These are phyloP conservation scores for Dipodomys ordii DNA, from an alignment of 2,113 vertebrate species.

Conservation along the genomic window DNA sequence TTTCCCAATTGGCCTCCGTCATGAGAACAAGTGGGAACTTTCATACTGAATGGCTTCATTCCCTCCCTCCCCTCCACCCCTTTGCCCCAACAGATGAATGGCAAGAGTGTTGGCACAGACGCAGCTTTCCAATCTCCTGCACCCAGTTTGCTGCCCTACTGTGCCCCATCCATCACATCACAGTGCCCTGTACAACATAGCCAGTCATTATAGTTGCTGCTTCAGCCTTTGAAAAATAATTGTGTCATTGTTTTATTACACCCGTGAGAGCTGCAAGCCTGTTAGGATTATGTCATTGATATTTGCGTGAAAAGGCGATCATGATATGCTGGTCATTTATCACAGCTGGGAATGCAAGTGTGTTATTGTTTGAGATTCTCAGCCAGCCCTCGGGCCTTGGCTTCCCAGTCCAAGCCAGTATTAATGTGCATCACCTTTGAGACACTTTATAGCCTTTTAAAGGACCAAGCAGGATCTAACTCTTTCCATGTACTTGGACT, in stretches of 20 bases:
- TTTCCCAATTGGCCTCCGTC: slow-evolving; percentile 71
- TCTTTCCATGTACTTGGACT: slow-evolving; percentile 15
- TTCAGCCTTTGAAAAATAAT: slow-evolving; percentile 75
- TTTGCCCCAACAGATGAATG: slow-evolving; percentile 59
- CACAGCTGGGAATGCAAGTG: slow-evolving; percentile 75
- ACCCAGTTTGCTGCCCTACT: slow-evolving; percentile 75
- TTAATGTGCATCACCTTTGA: slow-evolving; percentile 46
- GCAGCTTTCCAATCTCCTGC: slow-evolving; percentile 60
- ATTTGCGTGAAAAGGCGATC: slow-evolving; percentile 79
- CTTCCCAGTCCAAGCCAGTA: slow-evolving; percentile 31
- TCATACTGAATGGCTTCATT: slow-evolving; percentile 74
- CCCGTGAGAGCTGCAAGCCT: slow-evolving; percentile 76
- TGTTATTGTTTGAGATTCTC: slow-evolving; percentile 30
- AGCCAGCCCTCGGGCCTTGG: not conserved
- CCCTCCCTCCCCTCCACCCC: not conserved
- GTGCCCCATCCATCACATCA: slow-evolving; percentile 60
- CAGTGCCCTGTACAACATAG: slow-evolving; percentile 35
- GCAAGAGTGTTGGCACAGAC: slow-evolving; percentile 65
- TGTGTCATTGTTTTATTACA: slow-evolving; percentile 78
- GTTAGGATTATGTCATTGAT: slow-evolving; percentile 81
- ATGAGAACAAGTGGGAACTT: slow-evolving; percentile 79
- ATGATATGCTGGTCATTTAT: slow-evolving; percentile 78
- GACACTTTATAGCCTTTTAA: slow-evolving; percentile 47
- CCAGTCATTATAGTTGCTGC: slow-evolving; percentile 65
- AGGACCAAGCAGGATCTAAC: slow-evolving; percentile 18